Conservation (phyloP, 2,797 vertebrate genomes). For the Psittacula echo region DNA sequence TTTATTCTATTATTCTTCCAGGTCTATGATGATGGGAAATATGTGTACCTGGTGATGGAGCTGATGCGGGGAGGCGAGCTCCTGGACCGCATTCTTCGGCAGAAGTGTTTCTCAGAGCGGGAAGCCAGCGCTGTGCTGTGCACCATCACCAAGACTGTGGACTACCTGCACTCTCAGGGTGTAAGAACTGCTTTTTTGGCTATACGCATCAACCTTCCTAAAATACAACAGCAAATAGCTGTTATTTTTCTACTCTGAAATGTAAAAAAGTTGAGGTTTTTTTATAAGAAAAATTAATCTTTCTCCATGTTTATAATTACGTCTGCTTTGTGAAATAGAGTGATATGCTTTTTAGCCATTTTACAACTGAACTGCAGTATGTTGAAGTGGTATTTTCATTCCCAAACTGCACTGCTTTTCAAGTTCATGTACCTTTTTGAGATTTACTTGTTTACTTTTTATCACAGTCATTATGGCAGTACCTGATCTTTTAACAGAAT, state of each 20-base stretch:
- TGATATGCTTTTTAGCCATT: neutral
- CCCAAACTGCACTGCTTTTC: neutral
- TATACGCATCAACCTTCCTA: neutral
- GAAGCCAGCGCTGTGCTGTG: conserved; percentile 91
- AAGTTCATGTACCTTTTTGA: neutral
- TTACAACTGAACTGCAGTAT: neutral
- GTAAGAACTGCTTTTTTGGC: conserved; percentile 71
- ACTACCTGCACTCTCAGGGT: conserved; percentile 95
- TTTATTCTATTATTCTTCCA: conserved; percentile 31
- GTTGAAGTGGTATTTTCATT: neutral
- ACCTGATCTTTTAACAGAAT: neutral
- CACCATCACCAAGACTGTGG: conserved; percentile 91
- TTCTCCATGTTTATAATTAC: neutral
- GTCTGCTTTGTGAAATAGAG: neutral
- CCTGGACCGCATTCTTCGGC: conserved; percentile 88
- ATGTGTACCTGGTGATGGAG: conserved; percentile 92
- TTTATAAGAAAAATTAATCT: rapidly evolving
- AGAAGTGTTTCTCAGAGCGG: conserved; percentile 89
- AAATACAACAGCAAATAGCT: neutral
- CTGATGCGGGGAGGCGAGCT: conserved; percentile 92
- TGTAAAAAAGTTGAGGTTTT: neutral
- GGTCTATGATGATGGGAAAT: conserved; percentile 94
- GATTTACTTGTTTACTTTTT: neutral
- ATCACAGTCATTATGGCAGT: neutral
- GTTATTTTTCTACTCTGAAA: neutral